These are phyloP conservation scores for Peromyscus melanophrys DNA, from an alignment of 2,797 vertebrate species.

Conservation along the genomic window DNA sequence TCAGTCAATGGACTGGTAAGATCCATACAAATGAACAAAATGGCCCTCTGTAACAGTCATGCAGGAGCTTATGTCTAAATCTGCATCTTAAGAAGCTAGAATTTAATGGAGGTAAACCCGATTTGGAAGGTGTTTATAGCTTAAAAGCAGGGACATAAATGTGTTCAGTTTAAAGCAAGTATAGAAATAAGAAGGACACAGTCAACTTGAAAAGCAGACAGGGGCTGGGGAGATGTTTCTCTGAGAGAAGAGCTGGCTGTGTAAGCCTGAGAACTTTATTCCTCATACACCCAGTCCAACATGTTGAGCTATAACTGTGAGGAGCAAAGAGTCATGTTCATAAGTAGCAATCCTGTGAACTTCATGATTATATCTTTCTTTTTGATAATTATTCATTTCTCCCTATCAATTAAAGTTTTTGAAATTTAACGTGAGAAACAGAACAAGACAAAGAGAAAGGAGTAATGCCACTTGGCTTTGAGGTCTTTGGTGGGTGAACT, in stretches of 20 bases:
- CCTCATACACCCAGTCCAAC: not conserved
- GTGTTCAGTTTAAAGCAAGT: not conserved
- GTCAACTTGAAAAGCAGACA: not conserved
- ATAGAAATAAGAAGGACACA: not conserved
- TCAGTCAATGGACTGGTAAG: slow-evolving; percentile 7
- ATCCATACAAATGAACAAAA: not conserved
- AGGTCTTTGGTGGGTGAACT: not conserved
- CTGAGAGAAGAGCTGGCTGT: not conserved
- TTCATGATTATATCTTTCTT: not conserved
- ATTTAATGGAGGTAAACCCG: not conserved
- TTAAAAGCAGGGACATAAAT: not conserved
- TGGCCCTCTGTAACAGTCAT: not conserved
- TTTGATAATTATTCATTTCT: not conserved
- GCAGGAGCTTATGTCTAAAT: not conserved
- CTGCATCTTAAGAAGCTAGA: not conserved
- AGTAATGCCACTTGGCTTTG: not conserved
- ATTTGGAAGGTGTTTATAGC: not conserved
- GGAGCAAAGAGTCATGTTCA: not conserved
- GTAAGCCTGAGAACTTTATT: not conserved
- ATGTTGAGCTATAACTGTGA: not conserved
- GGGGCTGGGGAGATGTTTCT: not conserved
- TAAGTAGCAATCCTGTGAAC: not conserved
- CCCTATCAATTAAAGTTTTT: not conserved
- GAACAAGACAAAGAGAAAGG: not conserved
- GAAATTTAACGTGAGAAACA: not conserved